Percentiles rank a stretch among this genome's conserved stretches.
phyloP scores from a whole-genome alignment of 2,888 invertebrate genomes.

The Scaptomyza tumidula region DNA sequence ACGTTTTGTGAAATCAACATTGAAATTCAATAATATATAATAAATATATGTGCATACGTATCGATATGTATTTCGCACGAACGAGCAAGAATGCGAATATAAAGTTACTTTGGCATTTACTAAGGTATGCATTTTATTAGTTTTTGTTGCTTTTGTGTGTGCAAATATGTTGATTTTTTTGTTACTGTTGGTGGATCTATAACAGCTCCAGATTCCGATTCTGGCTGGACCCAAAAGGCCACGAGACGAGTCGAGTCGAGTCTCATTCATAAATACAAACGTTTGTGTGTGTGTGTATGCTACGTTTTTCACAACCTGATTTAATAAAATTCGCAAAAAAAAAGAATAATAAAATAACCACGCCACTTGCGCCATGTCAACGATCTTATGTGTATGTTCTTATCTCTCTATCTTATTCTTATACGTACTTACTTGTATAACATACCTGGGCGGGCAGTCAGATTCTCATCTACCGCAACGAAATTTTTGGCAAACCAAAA shows the following conservation, averaged over 20 bases:
- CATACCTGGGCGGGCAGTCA: slow-evolving; percentile 39
- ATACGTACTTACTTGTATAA: slow-evolving; percentile 27
- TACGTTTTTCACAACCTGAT: slow-evolving; percentile 77
- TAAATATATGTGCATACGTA: background rate
- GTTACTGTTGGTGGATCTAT: slow-evolving; percentile 29
- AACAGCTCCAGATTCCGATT: slow-evolving; percentile 20
- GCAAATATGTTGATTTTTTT: background rate
- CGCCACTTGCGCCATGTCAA: slow-evolving; percentile 76
- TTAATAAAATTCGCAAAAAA: slow-evolving; percentile 16
- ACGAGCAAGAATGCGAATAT: slow-evolving; percentile 54
- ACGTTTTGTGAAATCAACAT: slow-evolving; percentile 35
- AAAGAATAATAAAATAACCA: slow-evolving; percentile 27
- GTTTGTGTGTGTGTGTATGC: slow-evolving; percentile 19
- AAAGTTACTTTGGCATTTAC: slow-evolving; percentile 57
- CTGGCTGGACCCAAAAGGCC: slow-evolving; percentile 19
- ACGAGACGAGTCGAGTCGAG: background rate
- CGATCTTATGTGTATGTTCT: slow-evolving; percentile 55
- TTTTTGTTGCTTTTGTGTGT: background rate
- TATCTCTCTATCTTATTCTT: slow-evolving; percentile 44
- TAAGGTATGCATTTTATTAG: slow-evolving; percentile 59
- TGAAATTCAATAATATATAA: slow-evolving; percentile 15
- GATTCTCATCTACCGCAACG: slow-evolving; percentile 35
- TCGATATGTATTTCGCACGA: slow-evolving; percentile 7
- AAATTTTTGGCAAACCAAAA: slow-evolving; percentile 44
- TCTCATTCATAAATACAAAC: slow-evolving; percentile 70